These are phyloP conservation scores for Hoplodrina blanda DNA, from an alignment of 2,888 invertebrate genomes.

Conservation along the genomic window DNA sequence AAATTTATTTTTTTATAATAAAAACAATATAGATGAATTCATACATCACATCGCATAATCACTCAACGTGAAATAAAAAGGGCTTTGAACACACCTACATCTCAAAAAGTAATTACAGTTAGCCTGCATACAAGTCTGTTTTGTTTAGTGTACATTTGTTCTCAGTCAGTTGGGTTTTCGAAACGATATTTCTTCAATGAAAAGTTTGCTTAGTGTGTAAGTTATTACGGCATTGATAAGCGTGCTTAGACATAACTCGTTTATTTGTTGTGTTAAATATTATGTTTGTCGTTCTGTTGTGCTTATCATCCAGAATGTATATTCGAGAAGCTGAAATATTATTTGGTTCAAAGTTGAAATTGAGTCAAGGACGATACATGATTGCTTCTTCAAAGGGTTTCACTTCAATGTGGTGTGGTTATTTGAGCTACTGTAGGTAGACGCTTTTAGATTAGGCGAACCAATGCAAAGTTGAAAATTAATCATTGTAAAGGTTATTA, in stretches of 20 bases:
- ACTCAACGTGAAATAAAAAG: too few relatives aligned
- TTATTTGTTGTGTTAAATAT: slow-evolving; percentile 39
- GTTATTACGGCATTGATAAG: slow-evolving; percentile 52
- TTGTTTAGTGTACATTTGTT: slow-evolving; percentile 2
- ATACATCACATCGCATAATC: too few relatives aligned
- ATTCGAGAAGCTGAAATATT: neutral
- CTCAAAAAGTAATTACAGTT: neutral
- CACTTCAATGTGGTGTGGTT: too few relatives aligned
- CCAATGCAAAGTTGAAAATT: too few relatives aligned
- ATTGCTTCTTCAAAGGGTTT: too few relatives aligned
- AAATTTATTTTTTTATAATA: too few relatives aligned
- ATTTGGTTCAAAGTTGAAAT: neutral
- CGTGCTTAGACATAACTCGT: slow-evolving; percentile 59
- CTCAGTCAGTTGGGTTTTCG: slow-evolving; percentile 62
- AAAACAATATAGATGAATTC: too few relatives aligned
- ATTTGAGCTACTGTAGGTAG: too few relatives aligned
- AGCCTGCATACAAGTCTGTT: neutral
- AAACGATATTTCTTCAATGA: slow-evolving; percentile 66
- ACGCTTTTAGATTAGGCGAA: too few relatives aligned
- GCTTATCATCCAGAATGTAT: neutral
- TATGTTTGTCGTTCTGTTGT: slow-evolving; percentile 5
- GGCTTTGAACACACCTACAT: too few relatives aligned
- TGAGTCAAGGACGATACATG: neutral
- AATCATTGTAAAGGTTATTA: too few relatives aligned
- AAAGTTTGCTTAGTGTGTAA: slow-evolving; percentile 46